Conservation (phyloP, 1,140 invertebrate genomes). For the Musca domestica region DNA sequence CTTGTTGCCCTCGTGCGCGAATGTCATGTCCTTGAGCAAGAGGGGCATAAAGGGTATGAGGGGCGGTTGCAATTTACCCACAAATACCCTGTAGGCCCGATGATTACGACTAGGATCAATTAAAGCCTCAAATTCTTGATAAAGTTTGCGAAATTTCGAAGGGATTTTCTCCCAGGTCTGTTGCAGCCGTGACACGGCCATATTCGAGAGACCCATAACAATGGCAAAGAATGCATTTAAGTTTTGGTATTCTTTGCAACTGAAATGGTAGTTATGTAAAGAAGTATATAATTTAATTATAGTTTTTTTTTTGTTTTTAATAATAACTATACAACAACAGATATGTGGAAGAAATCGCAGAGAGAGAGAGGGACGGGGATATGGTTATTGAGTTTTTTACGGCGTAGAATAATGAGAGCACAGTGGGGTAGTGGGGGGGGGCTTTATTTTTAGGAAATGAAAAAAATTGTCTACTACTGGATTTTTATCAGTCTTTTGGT, state of each 20-base stretch:
- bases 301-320: neutral
- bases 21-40: slow-evolving; percentile 85
- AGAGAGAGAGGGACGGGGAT: neutral
- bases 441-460: no score
- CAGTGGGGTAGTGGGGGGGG: no score
- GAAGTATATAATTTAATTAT: neutral
- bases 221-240: slow-evolving; percentile 84
- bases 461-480: no score
- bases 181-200: slow-evolving; percentile 75
- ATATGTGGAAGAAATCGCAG: neutral
- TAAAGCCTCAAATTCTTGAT: slow-evolving; percentile 77
- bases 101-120: slow-evolving; percentile 88
- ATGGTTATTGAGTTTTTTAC: no score
- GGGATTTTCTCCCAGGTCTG: slow-evolving; percentile 85
- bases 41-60: slow-evolving; percentile 86
- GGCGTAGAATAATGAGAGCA: no score
- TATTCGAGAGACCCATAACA: slow-evolving; percentile 81
- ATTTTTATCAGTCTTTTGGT: no score
- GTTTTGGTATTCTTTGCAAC: slow-evolving; percentile 82
- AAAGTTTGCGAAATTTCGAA: slow-evolving; percentile 75
- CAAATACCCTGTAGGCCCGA: slow-evolving; percentile 66
- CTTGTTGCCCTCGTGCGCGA: slow-evolving; percentile 88
- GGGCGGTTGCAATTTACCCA: slow-evolving; percentile 76
- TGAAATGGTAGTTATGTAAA: slow-evolving; percentile 49
- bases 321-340: neutral